phyloP scores from a whole-genome alignment of 2,113 vertebrate species.

The Psittacara wagleri region DNA sequence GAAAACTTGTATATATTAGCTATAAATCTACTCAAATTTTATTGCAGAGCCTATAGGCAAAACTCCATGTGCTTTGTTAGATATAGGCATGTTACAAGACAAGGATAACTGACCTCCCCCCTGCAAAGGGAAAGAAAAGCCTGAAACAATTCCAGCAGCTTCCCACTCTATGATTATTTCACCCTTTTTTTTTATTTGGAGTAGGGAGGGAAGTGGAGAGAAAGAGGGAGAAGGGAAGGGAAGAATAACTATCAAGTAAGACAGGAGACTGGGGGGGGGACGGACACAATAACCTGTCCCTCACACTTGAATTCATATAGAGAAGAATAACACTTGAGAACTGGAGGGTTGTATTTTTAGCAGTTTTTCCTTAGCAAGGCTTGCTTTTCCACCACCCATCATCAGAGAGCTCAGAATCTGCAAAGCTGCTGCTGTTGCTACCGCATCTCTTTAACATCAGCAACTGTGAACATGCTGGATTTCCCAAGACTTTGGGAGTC shows the following conservation, averaged over 20 bases:
- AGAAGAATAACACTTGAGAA: not conserved
- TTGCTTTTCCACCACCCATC: not conserved
- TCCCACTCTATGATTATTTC: not conserved
- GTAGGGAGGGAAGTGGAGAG: not conserved
- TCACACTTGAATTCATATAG: not conserved
- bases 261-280: not conserved
- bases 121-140: not conserved
- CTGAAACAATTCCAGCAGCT: not conserved
- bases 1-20: not conserved
- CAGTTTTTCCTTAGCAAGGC: not conserved
- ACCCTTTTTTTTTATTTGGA: not conserved
- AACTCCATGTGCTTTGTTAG: not conserved
- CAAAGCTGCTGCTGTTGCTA: not conserved
- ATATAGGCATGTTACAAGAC: not conserved
- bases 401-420: not conserved
- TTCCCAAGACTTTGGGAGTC: not conserved
- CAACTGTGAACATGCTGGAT: not conserved
- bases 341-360: not conserved
- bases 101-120: not conserved
- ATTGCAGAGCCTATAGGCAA: not conserved
- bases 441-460: not conserved
- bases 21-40: not conserved
- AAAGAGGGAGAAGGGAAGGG: not conserved
- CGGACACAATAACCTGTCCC: not conserved
- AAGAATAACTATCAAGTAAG: not conserved